These are phyloP conservation scores for Clarias platycephalus DNA, from an alignment of 2,797 vertebrate species.

Conservation along the genomic window DNA sequence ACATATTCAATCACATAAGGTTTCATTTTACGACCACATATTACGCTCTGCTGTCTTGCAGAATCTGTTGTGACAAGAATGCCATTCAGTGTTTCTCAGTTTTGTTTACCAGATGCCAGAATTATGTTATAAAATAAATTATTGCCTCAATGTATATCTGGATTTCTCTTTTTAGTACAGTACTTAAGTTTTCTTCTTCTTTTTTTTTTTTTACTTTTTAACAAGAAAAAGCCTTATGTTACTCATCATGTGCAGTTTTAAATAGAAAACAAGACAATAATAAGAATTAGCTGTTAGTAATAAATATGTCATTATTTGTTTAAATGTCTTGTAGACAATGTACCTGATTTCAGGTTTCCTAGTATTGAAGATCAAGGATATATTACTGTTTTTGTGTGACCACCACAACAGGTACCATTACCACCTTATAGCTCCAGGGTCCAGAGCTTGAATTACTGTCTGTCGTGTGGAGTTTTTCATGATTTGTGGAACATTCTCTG, in stretches of 20 bases:
- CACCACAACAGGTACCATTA: not conserved
- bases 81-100: conserved; percentile 59
- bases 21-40: conserved; percentile 66
- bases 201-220: not conserved
- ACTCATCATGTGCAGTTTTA: not conserved
- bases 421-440: not conserved
- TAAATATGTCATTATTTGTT: not conserved
- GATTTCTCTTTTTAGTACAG: conserved; percentile 19
- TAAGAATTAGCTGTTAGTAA: not conserved
- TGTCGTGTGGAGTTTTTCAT: not conserved
- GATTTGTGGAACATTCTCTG: not conserved
- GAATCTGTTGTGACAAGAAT: conserved; percentile 50
- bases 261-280: not conserved
- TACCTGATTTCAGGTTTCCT: not conserved
- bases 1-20: conserved; percentile 57
- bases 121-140: conserved; percentile 60
- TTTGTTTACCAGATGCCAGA: conserved; percentile 47
- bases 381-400: not conserved
- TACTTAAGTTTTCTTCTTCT: not conserved
- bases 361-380: not conserved
- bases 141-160: conserved; percentile 46
- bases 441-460: not conserved
- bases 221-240: not conserved
- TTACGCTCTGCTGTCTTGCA: conserved; percentile 67
- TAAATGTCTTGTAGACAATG: not conserved